A percentile compares a stretch with the other conserved stretches of the same genome.
phyloP scores from a whole-genome alignment of 2,888 invertebrate species.

The Brassicogethes aeneus region DNA sequence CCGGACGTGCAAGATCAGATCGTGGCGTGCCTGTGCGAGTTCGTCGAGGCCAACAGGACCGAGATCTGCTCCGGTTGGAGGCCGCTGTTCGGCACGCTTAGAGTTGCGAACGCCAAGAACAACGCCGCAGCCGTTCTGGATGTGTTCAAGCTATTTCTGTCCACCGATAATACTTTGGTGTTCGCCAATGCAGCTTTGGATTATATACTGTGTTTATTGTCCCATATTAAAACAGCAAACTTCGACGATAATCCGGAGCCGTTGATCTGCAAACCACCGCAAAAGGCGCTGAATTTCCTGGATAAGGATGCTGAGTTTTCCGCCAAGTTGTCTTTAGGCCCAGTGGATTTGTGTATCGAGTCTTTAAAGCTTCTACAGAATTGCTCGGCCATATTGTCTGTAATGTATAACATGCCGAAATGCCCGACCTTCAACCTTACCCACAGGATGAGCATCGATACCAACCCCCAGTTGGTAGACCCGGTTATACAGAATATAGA shows the following conservation, averaged over 20 bases:
- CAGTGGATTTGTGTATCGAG: constrained; percentile 59
- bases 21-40: constrained; percentile 90
- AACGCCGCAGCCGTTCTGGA: constrained; percentile 72
- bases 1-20: constrained; percentile 86
- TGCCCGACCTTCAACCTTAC: constrained; percentile 89
- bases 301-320: constrained; percentile 31
- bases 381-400: constrained; percentile 78
- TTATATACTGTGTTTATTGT: constrained; percentile 82
- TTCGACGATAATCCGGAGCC: constrained; percentile 24
- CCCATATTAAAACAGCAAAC: constrained; percentile 64
- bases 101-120: constrained; percentile 67
- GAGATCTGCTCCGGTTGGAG: constrained; percentile 96
- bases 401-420: constrained; percentile 92
- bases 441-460: constrained; percentile 70
- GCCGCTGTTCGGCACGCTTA: constrained; percentile 86
- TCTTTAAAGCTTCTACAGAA: constrained; percentile 78
- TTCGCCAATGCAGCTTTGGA: constrained; percentile 92
- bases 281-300: constrained; percentile 24
- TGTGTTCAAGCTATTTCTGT: constrained; percentile 88
- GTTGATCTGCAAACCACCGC: constrained; percentile 11
- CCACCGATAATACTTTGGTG: constrained; percentile 85
- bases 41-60: constrained; percentile 87
- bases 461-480: constrained; percentile 72
- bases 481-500: constrained; percentile 66
- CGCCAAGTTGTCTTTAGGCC: constrained; percentile 24